A percentile compares a stretch with the other conserved stretches of the same genome.
Evolutionary conservation across 2,797 vertebrate species (phyloP).

Genomic region (Pseudochirops corinnae): DNA sequence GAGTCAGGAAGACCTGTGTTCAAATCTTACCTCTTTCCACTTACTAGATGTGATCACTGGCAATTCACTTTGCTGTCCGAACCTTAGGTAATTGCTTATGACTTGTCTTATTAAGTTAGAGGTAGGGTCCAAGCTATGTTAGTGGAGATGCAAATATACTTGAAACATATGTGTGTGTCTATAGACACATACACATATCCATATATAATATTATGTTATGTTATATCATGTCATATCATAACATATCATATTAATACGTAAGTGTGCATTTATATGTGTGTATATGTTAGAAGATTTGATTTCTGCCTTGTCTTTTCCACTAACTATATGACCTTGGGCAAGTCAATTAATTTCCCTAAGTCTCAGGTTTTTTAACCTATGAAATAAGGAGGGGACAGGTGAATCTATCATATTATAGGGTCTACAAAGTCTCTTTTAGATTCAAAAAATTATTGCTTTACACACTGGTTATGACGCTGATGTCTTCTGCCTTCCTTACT

Average conservation of each 20-base stretch:
- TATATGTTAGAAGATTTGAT: not conserved
- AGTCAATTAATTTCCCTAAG: not conserved
- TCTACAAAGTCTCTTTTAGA: too few relatives aligned
- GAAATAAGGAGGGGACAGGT: not conserved
- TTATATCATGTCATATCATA: too few relatives aligned
- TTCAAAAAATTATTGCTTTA: not conserved
- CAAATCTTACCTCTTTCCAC: not conserved
- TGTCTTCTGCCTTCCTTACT: not conserved
- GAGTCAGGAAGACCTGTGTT: not conserved
- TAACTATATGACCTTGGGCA: too few relatives aligned
- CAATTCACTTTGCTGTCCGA: not conserved
- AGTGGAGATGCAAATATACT: not conserved
- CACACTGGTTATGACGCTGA: not conserved
- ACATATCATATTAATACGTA: too few relatives aligned
- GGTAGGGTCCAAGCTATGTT: not conserved
- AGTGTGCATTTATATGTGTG: too few relatives aligned
- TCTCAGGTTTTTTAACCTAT: not conserved
- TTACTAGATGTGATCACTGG: not conserved
- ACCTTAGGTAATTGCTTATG: not conserved
- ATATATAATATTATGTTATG: not conserved
- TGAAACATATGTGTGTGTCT: not conserved
- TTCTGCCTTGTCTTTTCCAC: not conserved
- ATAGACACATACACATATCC: too few relatives aligned
- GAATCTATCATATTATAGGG: not conserved
- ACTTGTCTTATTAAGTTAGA: not conserved